Percentiles rank a stretch among this genome's conserved stretches.
Conservation (phyloP, 2,888 invertebrate species). For the Elaeidobius kamerunicus region DNA sequence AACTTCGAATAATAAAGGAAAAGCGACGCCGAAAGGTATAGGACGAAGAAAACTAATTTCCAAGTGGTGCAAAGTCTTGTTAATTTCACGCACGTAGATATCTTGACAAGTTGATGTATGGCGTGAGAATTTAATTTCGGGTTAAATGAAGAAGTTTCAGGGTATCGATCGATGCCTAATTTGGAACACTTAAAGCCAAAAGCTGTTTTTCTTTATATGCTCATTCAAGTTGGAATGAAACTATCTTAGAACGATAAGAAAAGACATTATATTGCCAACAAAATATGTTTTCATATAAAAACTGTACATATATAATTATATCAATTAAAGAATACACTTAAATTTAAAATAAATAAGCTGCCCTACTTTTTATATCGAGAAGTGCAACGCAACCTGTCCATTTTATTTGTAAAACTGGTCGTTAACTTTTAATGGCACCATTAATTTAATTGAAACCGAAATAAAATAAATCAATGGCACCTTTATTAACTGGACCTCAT, state of each 20-base stretch:
- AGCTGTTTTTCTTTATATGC: no score
- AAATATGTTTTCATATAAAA: no score
- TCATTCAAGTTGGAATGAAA: no score
- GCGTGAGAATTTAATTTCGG: slow-evolving; percentile 12
- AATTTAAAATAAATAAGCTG: no score
- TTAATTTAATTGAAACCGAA: slow-evolving; percentile 4
- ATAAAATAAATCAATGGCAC: slow-evolving; percentile 10
- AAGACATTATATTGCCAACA: no score
- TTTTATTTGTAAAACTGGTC: background rate
- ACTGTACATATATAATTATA: no score
- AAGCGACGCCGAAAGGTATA: background rate
- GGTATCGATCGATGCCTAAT: background rate
- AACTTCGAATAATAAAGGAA: no score
- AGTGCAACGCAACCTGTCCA: background rate
- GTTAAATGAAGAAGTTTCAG: slow-evolving; percentile 14
- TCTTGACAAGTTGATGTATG: slow-evolving; percentile 16
- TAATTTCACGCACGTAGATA: slow-evolving; percentile 18
- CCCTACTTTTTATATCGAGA: background rate
- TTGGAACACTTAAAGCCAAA: no score
- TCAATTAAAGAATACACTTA: no score
- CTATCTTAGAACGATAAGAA: no score
- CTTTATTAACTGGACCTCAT: slow-evolving; percentile 4
- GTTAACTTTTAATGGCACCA: slow-evolving; percentile 3
- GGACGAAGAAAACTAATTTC: slow-evolving; percentile 11
- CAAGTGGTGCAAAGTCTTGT: slow-evolving; percentile 4